Evolutionary conservation across 2,113 vertebrate species (phyloP), one percentile per base, ranked within the genome.

Genomic region (Bolborhynchus lineola): DNA sequence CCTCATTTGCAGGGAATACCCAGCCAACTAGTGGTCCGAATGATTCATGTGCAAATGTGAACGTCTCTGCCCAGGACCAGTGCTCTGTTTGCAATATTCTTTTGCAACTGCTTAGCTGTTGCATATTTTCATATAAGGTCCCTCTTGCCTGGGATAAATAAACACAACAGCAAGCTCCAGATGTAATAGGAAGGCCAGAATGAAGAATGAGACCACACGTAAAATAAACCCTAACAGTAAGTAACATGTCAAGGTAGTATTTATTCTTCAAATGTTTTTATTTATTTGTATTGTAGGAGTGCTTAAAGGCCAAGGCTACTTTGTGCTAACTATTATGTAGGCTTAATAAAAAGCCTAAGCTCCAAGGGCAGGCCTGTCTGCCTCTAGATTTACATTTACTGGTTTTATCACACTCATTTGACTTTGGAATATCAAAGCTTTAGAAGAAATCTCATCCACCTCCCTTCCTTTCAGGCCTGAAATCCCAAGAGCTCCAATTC

Each of bases 171-270:
- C 31, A 79, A 52, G n/a, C 41, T 86, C n/a, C 19, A 85, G 41
- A 76, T 64, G 52, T 62, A 84, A 74, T 2, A 23, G 24, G 55
- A 96, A 93, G 78, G 13, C 9, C 23, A 52, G 50, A 47, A 13
- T 5, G 4, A 85, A 77, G 42, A 86, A 68, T 37, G 18, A 91
- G 62, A 80, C n/a, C 4, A 37, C 63, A 50, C 24, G 29, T 46
- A 67, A 95, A 93, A 88, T 41, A 90, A 86, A 81, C 37, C 49
- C 44, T 60, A 63, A 72, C 39, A 53, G 64, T 90, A 86, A 95
- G 62, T 85, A 63, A 63, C 16, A 25, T 1, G 1, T 75, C 50
- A 78, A 49, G 37, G 24, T 57, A 79, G 13, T 57, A 68, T 68
- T 88, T 92, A 78, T 76, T 78, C 47, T 93, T 94, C 23, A 47